Evolutionary conservation across 2,888 invertebrate species (phyloP), one percentile per base, ranked within the genome.

Genomic region (Doris montereyensis): DNA sequence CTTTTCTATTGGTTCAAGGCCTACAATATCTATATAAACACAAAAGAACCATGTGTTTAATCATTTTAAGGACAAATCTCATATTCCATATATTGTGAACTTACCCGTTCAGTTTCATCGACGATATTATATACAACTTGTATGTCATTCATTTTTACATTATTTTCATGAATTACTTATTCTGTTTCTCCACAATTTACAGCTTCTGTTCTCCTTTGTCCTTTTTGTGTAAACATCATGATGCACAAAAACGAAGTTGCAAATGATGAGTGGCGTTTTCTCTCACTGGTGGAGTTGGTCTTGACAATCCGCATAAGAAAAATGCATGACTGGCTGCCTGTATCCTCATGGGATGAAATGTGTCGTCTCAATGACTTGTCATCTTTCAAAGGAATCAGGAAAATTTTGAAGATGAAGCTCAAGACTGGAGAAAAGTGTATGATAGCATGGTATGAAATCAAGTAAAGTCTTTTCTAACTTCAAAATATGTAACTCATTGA

Each of bases 231-330:
- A 28, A 92, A 92, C 85, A 87, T 92, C 60, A 84, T 91, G 78
- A 92, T 91, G 83, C 90, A 91, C 80, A 84, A 87, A 41, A 89
- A 90, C 34, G 86, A 89, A 75, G 87, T 92, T 0, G 84, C 88
- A 70, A 91, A 96, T 41, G 86, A 92, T 0, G 95, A 97, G 88
- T 97, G 97, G 94, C 93, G 96, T 93, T 97, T 91, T 92, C 97
- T 24, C 89, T 98, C 83, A 97, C 96, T 0, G 97, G 97, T 34
- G 97, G 96, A 58, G 94, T 96, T 65, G 95, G 95, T n/a, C 92
- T 96, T 72, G 95, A 95, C 84, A 96, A 96, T 92, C 94, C 95
- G 0, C 89, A 94, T 84, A 89, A 92, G 75, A 97, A 97, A 91
- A 96, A 97, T 0, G 0, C 93, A 94, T 0, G 93, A 94, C 52